Conservation (phyloP, 2,888 invertebrate species). For the Ornithoptera priamus region DNA sequence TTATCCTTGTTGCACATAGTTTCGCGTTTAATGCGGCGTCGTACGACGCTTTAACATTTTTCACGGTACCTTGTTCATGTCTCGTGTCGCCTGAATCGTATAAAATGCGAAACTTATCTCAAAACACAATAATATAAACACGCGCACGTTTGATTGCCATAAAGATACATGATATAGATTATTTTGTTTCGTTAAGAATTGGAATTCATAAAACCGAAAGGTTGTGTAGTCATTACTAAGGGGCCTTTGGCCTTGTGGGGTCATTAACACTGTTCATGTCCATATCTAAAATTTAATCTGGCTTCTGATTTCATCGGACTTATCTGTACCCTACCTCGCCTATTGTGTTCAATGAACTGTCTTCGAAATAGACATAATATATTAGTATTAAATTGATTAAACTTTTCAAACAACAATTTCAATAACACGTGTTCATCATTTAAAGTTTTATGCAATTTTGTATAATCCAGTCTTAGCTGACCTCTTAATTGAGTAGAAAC, state of each 20-base stretch:
- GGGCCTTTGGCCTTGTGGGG: constrained; percentile 71
- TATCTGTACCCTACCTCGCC: constrained; percentile 32
- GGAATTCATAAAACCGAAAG: constrained; percentile 72
- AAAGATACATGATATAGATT: constrained; percentile 70
- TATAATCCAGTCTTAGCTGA: too few species aligned
- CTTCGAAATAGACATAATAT: constrained; percentile 31
- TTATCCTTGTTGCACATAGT: constrained; percentile 53
- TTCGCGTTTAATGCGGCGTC: constrained; percentile 37
- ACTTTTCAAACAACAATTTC: not conserved
- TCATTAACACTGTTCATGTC: constrained; percentile 64
- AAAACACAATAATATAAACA: constrained; percentile 48
- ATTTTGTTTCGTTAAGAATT: constrained; percentile 68
- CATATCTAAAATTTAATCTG: constrained; percentile 72
- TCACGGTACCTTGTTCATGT: constrained; percentile 46
- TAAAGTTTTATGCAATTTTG: not conserved
- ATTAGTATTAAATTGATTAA: constrained; percentile 15
- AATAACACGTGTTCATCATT: not conserved
- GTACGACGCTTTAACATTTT: constrained; percentile 47
- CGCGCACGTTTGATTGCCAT: constrained; percentile 59
- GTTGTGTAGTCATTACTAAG: constrained; percentile 72
- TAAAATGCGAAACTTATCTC: constrained; percentile 50
- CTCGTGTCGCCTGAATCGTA: constrained; percentile 45
- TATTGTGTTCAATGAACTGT: constrained; percentile 40
- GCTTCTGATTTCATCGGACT: constrained; percentile 57
- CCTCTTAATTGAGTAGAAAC: too few species aligned